Evolutionary conservation across 2,888 invertebrate genomes (phyloP), one percentile per base, ranked within the genome.

Genomic region (Rapana venosa): DNA sequence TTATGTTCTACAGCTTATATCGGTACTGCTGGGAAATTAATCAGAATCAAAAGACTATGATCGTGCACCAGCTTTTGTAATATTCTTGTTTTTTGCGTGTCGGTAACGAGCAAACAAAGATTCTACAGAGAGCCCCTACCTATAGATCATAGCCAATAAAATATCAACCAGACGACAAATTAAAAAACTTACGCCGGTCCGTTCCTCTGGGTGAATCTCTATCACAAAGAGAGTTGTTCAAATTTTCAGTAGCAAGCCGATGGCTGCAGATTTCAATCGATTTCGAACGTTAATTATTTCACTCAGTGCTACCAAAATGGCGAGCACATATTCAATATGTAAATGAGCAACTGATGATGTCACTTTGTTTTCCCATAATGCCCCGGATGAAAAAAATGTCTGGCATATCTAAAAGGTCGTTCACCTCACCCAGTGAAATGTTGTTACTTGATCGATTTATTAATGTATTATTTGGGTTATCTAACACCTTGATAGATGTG

Each of bases 151-250:
- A 79, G 74, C 87, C 83, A 56, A 84, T 35, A 88, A 79, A 66
- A 89, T 70, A 36, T 32, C 58, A 90, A 77, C 35, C 30, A 70
- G 56, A 88, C 81, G 47, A 61, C n/a, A 89, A 35, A 88, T 89
- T 85, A 47, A 20, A 86, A 70, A 92, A 95, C 95, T 95, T 94
- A 95, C 95, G 94, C 94, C 93, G 95, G 95, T 93, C 94, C 95
- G 95, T 95, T 94, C 95, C 91, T 91, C 88, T 95, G 95, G 95
- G 95, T 94, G 89, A 90, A 91, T 91, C 87, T 85, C 87, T 86
- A 88, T 89, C 88, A 92, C 90, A 91, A 92, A 91, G 88, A 93
- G 93, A 91, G 92, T 94, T 93, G 92, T 92, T 93, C 92, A 93
- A 92, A 92, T 92, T 91, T 91, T 92, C 89, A 92, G 91, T 90